Percentiles rank a stretch among this genome's conserved stretches.
phyloP scores from a whole-genome alignment of 2,113 vertebrate species.

The Semnopithecus entellus region DNA sequence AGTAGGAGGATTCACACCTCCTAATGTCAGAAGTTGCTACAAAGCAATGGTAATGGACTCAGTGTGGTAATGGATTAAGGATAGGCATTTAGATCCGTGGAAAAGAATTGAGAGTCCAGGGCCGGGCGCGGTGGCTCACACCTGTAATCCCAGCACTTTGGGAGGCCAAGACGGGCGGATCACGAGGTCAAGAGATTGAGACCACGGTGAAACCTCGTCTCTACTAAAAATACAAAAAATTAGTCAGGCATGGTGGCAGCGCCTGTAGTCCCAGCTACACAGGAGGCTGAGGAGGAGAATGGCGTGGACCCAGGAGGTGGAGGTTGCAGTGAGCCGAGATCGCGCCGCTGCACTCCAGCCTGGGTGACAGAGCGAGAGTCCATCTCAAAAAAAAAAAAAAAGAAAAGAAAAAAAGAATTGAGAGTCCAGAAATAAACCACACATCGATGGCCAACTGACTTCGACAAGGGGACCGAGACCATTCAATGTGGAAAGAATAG shows the following conservation, averaged over 20 bases:
- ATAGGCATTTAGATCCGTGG: accelerated
- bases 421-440: neutral
- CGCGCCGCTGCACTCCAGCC: no score
- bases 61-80: neutral
- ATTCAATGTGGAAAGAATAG: neutral
- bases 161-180: accelerated
- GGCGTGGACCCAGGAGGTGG: no score
- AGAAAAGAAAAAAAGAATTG: neutral
- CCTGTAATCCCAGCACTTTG: no score
- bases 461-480: no score
- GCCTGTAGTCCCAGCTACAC: no score
- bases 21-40: neutral
- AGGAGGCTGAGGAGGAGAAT: no score
- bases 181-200: no score
- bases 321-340: no score
- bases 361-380: no score
- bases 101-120: neutral
- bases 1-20: neutral
- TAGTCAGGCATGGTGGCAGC: accelerated
- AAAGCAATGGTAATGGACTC: neutral
- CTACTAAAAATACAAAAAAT: no score
- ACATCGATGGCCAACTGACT: neutral
- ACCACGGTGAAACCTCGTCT: no score
- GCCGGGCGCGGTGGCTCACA: no score
- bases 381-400: neutral